phyloP scores from a whole-genome alignment of 2,888 invertebrate genomes.

The Galerucella pusilla region DNA sequence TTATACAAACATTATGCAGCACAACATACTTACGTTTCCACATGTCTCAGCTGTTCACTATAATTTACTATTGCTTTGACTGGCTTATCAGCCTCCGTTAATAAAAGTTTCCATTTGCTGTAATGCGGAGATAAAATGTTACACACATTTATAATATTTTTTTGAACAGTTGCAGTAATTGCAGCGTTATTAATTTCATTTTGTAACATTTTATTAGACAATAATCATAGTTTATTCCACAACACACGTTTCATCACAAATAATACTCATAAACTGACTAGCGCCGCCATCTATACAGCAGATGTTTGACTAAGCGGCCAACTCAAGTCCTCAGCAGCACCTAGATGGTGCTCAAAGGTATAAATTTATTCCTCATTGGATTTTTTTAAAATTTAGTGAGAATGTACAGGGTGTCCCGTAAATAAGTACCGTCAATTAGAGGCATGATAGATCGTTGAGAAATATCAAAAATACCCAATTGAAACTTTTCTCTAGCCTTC shows the following conservation, averaged over 20 bases:
- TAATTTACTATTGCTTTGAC: constrained; percentile 68
- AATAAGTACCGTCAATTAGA: too few relatives aligned
- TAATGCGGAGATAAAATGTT: constrained; percentile 67
- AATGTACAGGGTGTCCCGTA: too few relatives aligned
- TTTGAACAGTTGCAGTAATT: constrained; percentile 58
- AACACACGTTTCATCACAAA: background rate
- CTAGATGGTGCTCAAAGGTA: too few relatives aligned
- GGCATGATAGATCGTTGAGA: too few relatives aligned
- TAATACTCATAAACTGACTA: background rate
- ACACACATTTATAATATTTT: constrained; percentile 68
- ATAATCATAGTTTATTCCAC: background rate
- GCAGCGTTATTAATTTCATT: background rate
- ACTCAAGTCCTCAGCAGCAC: too few relatives aligned
- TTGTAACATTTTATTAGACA: background rate
- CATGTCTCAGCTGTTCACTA: constrained; percentile 67
- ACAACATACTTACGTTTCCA: constrained; percentile 65
- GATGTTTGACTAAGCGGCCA: too few relatives aligned
- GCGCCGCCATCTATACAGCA: background rate
- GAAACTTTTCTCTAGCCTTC: too few relatives aligned
- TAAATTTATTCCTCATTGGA: too few relatives aligned
- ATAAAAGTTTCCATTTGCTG: constrained; percentile 65
- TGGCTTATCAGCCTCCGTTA: constrained; percentile 68
- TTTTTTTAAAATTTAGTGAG: too few relatives aligned
- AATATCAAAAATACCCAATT: too few relatives aligned
- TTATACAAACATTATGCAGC: constrained; percentile 20